phyloP scores from a whole-genome alignment of 2,113 vertebrate genomes.

The Platycercus adscitus region DNA sequence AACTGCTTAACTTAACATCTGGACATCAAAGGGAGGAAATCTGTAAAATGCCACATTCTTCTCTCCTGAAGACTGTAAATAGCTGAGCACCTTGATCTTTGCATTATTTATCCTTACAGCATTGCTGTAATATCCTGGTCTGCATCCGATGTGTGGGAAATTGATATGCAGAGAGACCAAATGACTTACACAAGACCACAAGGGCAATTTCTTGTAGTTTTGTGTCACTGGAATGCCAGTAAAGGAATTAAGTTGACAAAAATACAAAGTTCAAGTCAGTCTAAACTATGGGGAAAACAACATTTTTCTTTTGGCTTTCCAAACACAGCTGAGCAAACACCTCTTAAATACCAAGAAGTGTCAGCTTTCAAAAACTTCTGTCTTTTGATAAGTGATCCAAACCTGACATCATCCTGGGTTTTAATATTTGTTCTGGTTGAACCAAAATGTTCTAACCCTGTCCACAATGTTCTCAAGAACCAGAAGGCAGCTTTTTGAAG shows the following conservation, averaged over 20 bases:
- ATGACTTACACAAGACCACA: background rate
- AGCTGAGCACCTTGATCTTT: background rate
- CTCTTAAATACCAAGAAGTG: background rate
- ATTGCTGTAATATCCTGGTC: background rate
- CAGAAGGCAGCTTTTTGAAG: background rate
- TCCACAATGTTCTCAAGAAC: background rate
- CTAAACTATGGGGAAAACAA: background rate
- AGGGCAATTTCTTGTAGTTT: background rate
- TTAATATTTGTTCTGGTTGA: background rate
- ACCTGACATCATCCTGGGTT: background rate
- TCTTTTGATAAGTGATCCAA: background rate
- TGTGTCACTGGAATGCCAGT: background rate
- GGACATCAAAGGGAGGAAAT: background rate
- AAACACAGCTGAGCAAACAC: constrained; percentile 23
- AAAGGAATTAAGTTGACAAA: background rate
- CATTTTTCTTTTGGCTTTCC: background rate
- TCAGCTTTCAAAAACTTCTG: background rate
- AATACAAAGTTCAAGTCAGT: background rate
- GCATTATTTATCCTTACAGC: background rate
- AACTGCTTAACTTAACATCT: background rate
- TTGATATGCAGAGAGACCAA: background rate
- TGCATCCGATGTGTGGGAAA: background rate
- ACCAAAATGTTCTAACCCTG: background rate
- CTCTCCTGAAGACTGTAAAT: background rate
- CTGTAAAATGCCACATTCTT: background rate